phyloP scores from a whole-genome alignment of 2,113 vertebrate species.

The Syngnathoides biaculeatus region DNA sequence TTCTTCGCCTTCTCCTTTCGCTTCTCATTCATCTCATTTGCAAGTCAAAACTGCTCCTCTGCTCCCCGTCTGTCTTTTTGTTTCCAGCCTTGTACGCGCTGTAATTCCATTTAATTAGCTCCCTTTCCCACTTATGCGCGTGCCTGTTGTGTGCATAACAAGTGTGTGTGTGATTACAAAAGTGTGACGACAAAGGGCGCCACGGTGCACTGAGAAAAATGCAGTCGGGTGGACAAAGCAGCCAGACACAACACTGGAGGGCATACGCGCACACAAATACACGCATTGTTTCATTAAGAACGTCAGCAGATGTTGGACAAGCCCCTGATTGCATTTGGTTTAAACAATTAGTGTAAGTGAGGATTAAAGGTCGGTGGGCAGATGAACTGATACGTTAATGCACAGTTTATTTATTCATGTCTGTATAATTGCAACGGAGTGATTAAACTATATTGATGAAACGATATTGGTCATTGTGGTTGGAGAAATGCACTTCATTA shows the following conservation, averaged over 20 bases:
- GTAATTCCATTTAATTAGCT: not conserved
- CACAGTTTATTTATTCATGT: not conserved
- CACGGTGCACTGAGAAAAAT: not conserved
- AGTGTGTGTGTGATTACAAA: not conserved
- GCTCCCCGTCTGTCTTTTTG: not conserved
- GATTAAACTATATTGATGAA: constrained; percentile 17
- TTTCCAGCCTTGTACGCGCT: not conserved
- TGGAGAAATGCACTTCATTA: too few species aligned
- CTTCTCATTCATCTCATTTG: constrained; percentile 1
- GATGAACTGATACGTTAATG: not conserved
- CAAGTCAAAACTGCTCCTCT: not conserved
- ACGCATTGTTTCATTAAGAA: not conserved
- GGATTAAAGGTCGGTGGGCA: not conserved
- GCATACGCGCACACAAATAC: not conserved
- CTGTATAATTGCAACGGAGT: not conserved
- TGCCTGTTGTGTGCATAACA: not conserved
- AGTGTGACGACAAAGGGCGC: not conserved
- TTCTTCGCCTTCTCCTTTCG: not conserved
- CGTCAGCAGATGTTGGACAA: not conserved
- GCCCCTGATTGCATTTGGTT: not conserved
- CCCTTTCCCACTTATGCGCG: not conserved
- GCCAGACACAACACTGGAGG: not conserved
- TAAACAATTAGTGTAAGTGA: not conserved
- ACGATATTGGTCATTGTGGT: not conserved
- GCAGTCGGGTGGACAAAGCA: constrained; percentile 1